A percentile compares a stretch with the other conserved stretches of the same genome.
Evolutionary conservation across 2,113 vertebrate genomes (phyloP).

Genomic region (Campylorhamphus procurvoides): DNA sequence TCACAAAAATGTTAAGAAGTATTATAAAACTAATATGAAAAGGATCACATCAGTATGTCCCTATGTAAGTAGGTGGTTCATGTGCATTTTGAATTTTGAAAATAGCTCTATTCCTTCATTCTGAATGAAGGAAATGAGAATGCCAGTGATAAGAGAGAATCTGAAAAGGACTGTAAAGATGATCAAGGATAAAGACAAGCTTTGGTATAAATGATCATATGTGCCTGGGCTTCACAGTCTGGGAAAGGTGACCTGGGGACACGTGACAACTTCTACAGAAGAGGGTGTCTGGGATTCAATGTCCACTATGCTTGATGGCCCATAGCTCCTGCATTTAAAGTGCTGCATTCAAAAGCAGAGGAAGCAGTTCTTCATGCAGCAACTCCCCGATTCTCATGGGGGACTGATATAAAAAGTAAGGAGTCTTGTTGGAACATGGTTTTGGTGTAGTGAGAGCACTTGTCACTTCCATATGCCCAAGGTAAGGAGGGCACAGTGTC

Average conservation of each 20-base stretch:
- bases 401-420: neutral
- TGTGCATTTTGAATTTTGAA: neutral
- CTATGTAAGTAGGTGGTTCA: neutral
- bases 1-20: neutral
- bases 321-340: neutral
- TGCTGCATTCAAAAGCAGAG: neutral
- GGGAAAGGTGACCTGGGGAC: neutral
- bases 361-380: neutral
- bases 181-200: neutral
- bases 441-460: neutral
- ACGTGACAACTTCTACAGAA: neutral
- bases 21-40: neutral
- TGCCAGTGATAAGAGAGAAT: neutral
- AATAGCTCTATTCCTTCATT: neutral
- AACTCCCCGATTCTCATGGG: neutral
- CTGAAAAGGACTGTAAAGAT: neutral
- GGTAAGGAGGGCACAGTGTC: neutral
- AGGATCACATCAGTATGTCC: neutral
- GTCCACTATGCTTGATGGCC: neutral
- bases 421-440: neutral
- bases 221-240: neutral
- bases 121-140: neutral
- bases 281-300: neutral
- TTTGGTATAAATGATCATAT: neutral
- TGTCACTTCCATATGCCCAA: neutral